Base-by-base conservation (phyloP, 2,113 vertebrate genomes). In the Nannospalax galili region DNA sequence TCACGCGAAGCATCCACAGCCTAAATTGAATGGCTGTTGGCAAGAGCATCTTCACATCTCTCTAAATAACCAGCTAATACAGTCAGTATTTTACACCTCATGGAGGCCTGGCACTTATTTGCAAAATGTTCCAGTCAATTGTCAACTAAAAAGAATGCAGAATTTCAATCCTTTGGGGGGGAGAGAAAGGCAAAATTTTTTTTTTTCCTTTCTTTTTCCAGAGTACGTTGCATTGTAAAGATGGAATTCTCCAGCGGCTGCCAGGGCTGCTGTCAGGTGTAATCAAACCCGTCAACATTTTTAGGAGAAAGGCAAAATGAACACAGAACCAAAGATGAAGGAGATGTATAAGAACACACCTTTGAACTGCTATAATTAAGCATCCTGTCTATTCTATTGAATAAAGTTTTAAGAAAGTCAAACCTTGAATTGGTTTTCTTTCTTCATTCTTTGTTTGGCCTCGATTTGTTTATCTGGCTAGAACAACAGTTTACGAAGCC, bases 61-160 rank as follows among this genome's bases (percentile, higher is more conserved):
- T 97, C 97, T 97, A 88, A 97, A 95, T 96, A 96, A 95, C 97
- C 96, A 97, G 86, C 79, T 40, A 97, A 97, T 98, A 92, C 3
- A 17, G 90, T 97, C 96, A 95, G 87, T 94, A 95, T 93, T 97
- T 97, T 97, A 88, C 91, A 92, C 75, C 82, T 65, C 78, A 98
- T 89, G 22, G 92, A 98, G 96, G 81, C 19, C 87, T 92, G 90
- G 92, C 92, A 97, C 1, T 96, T 97, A 93, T 95, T 98, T 97
- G 88, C 67, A 93, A 97, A 97, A 95, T 96, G 91, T 85, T 73
- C 56, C 85, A 95, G 95, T 98, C 77, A 84, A 90, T 88, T 97
- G 84, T 97, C 95, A 97, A 80, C 84, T 81, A 60, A 96, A 96
- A 96, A 94, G 96, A 97, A 97, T 96, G 79, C 28, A 95, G 90